phyloP scores from a whole-genome alignment of 2,113 vertebrate genomes.

The Oreocharis arfaki region DNA sequence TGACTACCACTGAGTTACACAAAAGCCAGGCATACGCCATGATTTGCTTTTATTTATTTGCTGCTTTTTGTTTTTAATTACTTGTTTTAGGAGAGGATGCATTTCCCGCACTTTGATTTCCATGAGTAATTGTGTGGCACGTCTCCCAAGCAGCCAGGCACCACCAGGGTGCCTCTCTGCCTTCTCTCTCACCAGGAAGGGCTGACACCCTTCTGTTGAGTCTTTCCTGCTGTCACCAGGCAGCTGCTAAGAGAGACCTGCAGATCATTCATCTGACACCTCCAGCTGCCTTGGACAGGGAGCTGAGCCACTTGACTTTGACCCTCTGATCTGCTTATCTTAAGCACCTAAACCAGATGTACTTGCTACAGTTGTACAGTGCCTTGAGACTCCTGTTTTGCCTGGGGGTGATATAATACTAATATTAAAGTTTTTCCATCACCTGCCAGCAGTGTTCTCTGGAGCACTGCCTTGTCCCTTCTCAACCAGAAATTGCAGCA shows the following conservation, averaged over 20 bases:
- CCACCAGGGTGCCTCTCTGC: background rate
- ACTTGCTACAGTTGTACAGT: fast-evolving
- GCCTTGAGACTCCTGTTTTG: background rate
- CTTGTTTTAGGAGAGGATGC: background rate
- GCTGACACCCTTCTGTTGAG: background rate
- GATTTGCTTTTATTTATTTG: background rate
- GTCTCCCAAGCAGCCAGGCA: background rate
- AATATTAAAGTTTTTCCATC: background rate
- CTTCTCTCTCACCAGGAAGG: background rate
- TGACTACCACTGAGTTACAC: background rate
- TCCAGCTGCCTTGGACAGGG: background rate
- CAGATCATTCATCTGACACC: background rate
- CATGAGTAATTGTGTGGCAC: background rate
- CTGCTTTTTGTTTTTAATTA: background rate
- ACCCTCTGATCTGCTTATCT: background rate
- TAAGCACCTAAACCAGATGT: background rate
- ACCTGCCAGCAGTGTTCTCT: background rate
- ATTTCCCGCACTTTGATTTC: background rate
- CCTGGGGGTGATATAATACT: background rate
- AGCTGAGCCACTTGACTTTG: background rate
- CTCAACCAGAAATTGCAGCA: background rate
- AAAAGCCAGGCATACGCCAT: fast-evolving
- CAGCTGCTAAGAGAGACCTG: background rate
- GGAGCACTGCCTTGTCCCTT: background rate
- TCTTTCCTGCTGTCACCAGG: background rate